A percentile compares a stretch with the other conserved stretches of the same genome.
phyloP scores from a whole-genome alignment of 2,113 vertebrate species.

The Phrynocephalus versicolor region DNA sequence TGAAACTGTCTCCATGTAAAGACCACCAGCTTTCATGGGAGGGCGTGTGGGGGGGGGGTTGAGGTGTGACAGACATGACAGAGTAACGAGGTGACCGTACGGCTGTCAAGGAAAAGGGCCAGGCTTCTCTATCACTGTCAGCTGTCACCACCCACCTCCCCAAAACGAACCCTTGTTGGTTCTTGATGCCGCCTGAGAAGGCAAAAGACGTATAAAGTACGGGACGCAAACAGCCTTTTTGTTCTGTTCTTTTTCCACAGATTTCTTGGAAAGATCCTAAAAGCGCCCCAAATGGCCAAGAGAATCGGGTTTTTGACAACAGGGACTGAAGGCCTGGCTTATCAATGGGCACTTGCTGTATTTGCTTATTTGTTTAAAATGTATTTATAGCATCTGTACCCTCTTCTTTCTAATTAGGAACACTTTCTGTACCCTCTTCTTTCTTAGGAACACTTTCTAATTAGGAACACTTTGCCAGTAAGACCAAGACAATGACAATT shows the following conservation, averaged over 20 bases:
- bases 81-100: background rate
- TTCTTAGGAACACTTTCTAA: too few relatives aligned
- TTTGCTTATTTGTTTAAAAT: too few relatives aligned
- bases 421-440: too few relatives aligned
- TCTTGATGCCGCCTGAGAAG: background rate
- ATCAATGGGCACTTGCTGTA: too few relatives aligned
- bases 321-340: fast-evolving
- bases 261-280: background rate
- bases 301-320: too few relatives aligned
- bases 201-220: background rate
- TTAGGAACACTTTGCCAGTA: too few relatives aligned
- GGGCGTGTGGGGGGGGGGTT: background rate
- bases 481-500: too few relatives aligned
- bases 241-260: too few relatives aligned
- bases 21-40: background rate
- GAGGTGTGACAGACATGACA: background rate
- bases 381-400: too few relatives aligned
- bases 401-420: too few relatives aligned
- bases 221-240: background rate
- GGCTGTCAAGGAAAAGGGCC: background rate
- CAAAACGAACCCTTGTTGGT: background rate
- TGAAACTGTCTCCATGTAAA: slow-evolving; percentile 2
- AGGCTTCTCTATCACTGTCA: background rate
- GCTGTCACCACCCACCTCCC: background rate
- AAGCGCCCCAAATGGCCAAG: background rate